Conservation (phyloP, 2,888 invertebrate species). For the Therioaphis trifolii region DNA sequence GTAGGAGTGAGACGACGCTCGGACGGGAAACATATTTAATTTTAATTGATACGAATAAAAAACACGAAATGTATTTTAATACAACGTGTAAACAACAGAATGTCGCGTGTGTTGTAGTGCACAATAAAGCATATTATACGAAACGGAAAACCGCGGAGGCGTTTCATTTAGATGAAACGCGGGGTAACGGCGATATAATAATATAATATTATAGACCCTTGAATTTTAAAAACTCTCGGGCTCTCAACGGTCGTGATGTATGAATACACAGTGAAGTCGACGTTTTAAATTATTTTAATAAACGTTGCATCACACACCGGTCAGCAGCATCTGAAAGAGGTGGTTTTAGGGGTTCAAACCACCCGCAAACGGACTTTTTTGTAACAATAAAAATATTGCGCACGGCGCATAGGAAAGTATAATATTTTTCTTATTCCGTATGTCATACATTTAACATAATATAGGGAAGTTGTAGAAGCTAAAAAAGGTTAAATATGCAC, state of each 20-base stretch:
- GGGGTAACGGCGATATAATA: neutral
- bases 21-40: neutral
- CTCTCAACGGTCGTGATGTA: neutral
- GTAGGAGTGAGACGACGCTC: neutral
- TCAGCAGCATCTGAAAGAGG: too few species aligned
- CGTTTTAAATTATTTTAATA: neutral
- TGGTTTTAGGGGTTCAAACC: too few species aligned
- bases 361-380: too few species aligned
- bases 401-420: too few species aligned
- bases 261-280: neutral
- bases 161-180: neutral
- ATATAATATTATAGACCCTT: neutral
- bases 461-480: too few species aligned
- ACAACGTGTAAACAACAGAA: neutral
- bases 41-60: neutral
- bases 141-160: neutral
- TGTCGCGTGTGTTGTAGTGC: neutral
- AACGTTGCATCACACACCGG: too few species aligned
- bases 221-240: neutral
- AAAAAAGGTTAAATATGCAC: too few species aligned
- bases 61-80: too few species aligned
- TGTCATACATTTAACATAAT: too few species aligned
- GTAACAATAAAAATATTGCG: too few species aligned
- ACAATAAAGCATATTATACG: neutral
- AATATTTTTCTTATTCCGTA: too few species aligned